phyloP scores from a whole-genome alignment of 1,140 invertebrate genomes.

The Euura lappo region DNA sequence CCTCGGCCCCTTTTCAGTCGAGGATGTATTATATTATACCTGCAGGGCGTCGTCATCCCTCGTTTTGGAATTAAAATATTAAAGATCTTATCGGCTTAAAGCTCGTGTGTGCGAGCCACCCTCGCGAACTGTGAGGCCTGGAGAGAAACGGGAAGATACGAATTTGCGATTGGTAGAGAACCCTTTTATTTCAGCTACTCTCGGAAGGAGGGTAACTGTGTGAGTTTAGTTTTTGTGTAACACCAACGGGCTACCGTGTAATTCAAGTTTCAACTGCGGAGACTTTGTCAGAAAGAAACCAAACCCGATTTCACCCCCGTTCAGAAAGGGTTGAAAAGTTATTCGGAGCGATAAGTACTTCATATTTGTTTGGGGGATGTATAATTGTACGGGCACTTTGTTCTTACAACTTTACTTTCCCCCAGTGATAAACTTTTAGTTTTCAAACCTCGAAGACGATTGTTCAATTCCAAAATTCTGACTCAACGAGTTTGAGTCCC shows the following conservation, averaged over 20 bases:
- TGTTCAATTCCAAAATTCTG: no score
- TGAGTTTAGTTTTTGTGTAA: not conserved
- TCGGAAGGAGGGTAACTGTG: not conserved
- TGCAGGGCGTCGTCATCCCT: slow-evolving; percentile 20
- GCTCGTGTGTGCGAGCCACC: slow-evolving; percentile 24
- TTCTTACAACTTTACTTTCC: no score
- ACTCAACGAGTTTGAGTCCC: no score
- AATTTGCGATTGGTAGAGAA: not conserved
- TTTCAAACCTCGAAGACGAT: no score
- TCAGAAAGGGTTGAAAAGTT: no score
- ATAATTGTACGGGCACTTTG: no score
- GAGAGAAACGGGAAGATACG: not conserved
- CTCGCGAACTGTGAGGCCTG: slow-evolving; percentile 17
- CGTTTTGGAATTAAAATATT: slow-evolving; percentile 41
- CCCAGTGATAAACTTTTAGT: no score
- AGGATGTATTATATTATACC: slow-evolving; percentile 39
- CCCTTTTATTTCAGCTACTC: not conserved
- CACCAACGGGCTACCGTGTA: not conserved
- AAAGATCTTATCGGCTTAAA: slow-evolving; percentile 26
- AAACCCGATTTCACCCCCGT: not conserved
- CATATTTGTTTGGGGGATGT: no score
- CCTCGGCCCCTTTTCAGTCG: slow-evolving; percentile 32
- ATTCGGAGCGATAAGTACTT: not conserved
- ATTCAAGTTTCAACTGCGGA: not conserved
- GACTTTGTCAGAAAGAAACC: not conserved